Evolutionary conservation across 2,113 vertebrate genomes (phyloP).

Genomic region (Oxygymnocypris stewartii): DNA sequence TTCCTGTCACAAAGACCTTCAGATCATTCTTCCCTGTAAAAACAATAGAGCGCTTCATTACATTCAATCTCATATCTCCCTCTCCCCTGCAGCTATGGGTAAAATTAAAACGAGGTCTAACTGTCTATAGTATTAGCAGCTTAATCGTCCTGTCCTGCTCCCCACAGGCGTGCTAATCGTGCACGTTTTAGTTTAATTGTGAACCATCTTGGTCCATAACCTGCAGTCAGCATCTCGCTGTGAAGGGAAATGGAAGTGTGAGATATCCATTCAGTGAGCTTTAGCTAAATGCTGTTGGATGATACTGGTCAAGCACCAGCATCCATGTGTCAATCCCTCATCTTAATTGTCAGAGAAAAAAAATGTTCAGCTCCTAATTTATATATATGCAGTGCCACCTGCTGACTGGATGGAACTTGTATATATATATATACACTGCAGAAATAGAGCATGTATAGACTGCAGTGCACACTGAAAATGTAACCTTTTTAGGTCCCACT

Average conservation of each 20-base stretch:
- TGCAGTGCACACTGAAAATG: no score
- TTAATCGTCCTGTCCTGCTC: constrained; percentile 75
- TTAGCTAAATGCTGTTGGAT: neutral
- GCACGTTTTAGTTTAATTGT: constrained; percentile 71
- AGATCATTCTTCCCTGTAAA: constrained; percentile 59
- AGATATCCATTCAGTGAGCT: constrained; percentile 51
- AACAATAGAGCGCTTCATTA: constrained; percentile 68
- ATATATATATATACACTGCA: no score
- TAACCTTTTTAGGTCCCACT: neutral
- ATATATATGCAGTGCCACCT: constrained; percentile 66
- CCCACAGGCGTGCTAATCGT: constrained; percentile 64
- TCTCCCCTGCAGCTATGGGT: constrained; percentile 59
- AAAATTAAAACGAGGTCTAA: constrained; percentile 66
- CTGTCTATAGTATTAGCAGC: constrained; percentile 72
- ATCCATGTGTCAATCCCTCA: constrained; percentile 3
- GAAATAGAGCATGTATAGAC: no score
- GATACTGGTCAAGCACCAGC: constrained; percentile 18
- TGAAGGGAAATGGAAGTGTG: constrained; percentile 48
- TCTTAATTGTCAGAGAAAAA: constrained; percentile 29
- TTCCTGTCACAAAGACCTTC: constrained; percentile 27
- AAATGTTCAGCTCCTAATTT: neutral
- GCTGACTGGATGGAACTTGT: neutral
- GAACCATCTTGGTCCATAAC: constrained; percentile 62
- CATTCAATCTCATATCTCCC: constrained; percentile 68
- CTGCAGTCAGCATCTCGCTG: constrained; percentile 45